Base-by-base conservation (phyloP, 2,888 invertebrate species). In the Orthonychiurus folsomi region DNA sequence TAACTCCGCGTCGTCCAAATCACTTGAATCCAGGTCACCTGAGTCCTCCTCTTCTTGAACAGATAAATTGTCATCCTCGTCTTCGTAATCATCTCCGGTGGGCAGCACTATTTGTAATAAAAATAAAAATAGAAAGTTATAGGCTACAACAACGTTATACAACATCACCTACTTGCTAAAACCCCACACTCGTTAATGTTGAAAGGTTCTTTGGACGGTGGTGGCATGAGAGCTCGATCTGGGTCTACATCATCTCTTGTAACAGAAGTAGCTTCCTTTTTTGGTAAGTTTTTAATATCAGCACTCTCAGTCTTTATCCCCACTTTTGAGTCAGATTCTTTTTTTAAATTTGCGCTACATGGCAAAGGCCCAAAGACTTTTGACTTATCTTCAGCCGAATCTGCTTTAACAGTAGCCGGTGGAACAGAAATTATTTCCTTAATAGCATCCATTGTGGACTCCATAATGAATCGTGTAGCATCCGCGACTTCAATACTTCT, bases 1-100 rank as follows among this genome's bases (percentile, higher is more conserved):
- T 56, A 97, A 81, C 80, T 97, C 96, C 3, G 85, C 86, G 74
- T 97, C 97, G 74, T 96, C 92, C 57, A 93, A 83, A 18, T 80
- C 85, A 50, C 28, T 48, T 23, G 90, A 79, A 68, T 86, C 81
- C 20, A 91, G 77, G 69, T 88, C 87, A 0, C 80, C 76, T 63
- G 73, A 71, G 3, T 63, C 65, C 28, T 63, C 63, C 15, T 73
- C 73, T 1, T 63, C 61, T 27, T 27, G 52, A 37, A 48, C 69
- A 60, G 52, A 48, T 15, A 54, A 59, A 50, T 53, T 58, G 20
- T 63, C 56, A 57, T 57, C 59, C 1, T 54, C 37, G 48, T 57
- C 53, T n/a, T 24, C 53, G n/a, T 20, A 12, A 23, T 25, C 56
- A 20, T 15, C 27, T 26, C 24, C 27, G 3, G 27, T 56, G 5